These are phyloP conservation scores for Adrianichthys oophorus DNA, from an alignment of 2,797 vertebrate genomes.

Conservation along the genomic window DNA sequence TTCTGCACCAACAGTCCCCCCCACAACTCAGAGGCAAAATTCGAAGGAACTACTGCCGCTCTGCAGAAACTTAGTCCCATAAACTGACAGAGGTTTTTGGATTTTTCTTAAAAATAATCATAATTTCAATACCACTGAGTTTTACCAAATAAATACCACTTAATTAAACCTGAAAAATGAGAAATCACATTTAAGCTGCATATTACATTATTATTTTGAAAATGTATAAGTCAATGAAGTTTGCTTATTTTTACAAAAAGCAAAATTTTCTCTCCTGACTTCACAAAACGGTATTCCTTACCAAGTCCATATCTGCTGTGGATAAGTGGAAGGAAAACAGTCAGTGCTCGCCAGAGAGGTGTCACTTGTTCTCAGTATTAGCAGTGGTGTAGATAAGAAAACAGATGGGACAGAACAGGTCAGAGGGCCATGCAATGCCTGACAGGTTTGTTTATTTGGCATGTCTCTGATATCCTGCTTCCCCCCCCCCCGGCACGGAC, in stretches of 20 bases:
- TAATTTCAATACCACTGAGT: too few species aligned
- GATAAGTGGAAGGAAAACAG: slow-evolving; percentile 72
- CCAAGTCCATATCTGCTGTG: slow-evolving; percentile 28
- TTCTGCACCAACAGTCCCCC: too few species aligned
- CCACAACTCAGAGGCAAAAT: too few species aligned
- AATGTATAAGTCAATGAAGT: slow-evolving; percentile 5
- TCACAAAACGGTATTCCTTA: slow-evolving; percentile 24
- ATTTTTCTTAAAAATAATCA: too few species aligned
- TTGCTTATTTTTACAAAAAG: slow-evolving; percentile 19
- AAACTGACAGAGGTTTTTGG: too few species aligned
- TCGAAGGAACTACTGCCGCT: too few species aligned
- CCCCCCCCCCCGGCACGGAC: slow-evolving; percentile 46
- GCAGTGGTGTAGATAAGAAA: slow-evolving; percentile 78
- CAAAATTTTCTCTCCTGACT: slow-evolving; percentile 13
- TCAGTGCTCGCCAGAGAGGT: slow-evolving; percentile 64
- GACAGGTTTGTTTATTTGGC: slow-evolving; percentile 81
- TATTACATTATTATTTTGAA: slow-evolving; percentile 10
- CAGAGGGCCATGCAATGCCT: slow-evolving; percentile 75
- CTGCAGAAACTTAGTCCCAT: too few species aligned
- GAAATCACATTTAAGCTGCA: not conserved
- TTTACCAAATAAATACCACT: too few species aligned
- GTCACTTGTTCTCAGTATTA: slow-evolving; percentile 81
- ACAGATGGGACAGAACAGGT: slow-evolving; percentile 79
- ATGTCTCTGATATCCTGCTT: slow-evolving; percentile 81
- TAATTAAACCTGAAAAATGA: not conserved